These are phyloP conservation scores for Drosophila pandora DNA, from an alignment of 1,140 invertebrate species.

Conservation along the genomic window DNA sequence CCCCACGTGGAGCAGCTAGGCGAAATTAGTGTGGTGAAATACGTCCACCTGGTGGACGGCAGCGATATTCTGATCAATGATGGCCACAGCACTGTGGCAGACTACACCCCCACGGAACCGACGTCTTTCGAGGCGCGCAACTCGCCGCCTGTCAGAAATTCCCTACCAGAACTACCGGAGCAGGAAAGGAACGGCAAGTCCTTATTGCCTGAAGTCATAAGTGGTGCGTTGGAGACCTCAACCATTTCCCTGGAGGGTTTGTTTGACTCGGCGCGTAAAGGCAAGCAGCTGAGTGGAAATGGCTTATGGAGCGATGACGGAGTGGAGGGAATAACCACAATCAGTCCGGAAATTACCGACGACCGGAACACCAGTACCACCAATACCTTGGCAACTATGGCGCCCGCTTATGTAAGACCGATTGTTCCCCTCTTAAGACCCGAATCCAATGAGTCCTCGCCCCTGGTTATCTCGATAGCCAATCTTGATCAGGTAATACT, in stretches of 20 bases:
- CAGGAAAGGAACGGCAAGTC: slow-evolving; percentile 71
- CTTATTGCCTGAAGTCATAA: slow-evolving; percentile 71
- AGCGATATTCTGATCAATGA: slow-evolving; percentile 79
- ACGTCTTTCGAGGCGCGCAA: slow-evolving; percentile 4
- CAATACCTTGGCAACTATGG: slow-evolving; percentile 16
- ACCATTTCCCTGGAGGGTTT: slow-evolving; percentile 87
- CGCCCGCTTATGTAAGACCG: slow-evolving; percentile 74
- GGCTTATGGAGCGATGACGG: slow-evolving; percentile 5
- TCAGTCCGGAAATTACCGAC: slow-evolving; percentile 9
- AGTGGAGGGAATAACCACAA: slow-evolving; percentile 1
- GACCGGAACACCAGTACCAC: slow-evolving; percentile 27
- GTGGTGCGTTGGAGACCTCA: slow-evolving; percentile 84
- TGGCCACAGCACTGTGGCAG: slow-evolving; percentile 78
- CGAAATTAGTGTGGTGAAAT: slow-evolving; percentile 87
- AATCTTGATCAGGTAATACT: slow-evolving; percentile 83
- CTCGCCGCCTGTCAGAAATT: slow-evolving; percentile 62
- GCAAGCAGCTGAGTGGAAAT: slow-evolving; percentile 59
- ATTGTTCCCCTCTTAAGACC: slow-evolving; percentile 79
- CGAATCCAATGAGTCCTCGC: slow-evolving; percentile 83
- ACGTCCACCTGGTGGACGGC: slow-evolving; percentile 86
- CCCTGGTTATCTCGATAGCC: slow-evolving; percentile 83
- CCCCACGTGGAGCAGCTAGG: slow-evolving; percentile 87
- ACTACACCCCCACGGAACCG: slow-evolving; percentile 77
- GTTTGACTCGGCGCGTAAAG: slow-evolving; percentile 85
- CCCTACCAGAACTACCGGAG: slow-evolving; percentile 41